Evolutionary conservation across 2,888 invertebrate genomes (phyloP).

Genomic region (Eristalinus aeneus): DNA sequence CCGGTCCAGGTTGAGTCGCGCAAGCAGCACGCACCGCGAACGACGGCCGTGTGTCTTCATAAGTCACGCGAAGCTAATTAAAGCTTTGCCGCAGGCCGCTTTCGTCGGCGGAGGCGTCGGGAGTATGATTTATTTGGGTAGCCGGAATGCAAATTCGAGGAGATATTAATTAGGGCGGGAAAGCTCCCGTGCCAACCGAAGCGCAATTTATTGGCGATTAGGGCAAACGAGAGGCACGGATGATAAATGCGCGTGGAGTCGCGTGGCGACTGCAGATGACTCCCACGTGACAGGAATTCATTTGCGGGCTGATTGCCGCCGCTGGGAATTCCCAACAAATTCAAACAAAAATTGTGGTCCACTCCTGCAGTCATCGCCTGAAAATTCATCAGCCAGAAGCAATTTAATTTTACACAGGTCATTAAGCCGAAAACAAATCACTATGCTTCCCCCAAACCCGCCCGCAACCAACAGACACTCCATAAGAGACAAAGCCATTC

Average conservation of each 20-base stretch:
- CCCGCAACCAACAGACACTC: not conserved
- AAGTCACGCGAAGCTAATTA: not conserved
- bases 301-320: too few species aligned
- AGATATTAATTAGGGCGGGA: not conserved
- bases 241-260: not conserved
- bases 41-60: not conserved
- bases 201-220: not conserved
- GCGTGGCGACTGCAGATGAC: not conserved
- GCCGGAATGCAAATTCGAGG: not conserved
- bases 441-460: not conserved
- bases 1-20: not conserved
- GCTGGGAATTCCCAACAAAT: too few species aligned
- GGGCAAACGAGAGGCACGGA: not conserved
- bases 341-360: too few species aligned
- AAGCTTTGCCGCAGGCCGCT: not conserved
- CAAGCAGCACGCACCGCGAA: not conserved
- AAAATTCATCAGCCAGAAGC: too few species aligned
- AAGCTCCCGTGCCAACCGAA: not conserved
- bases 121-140: not conserved
- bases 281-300: not conserved
- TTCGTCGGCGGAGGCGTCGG: not conserved
- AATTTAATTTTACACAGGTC: too few species aligned
- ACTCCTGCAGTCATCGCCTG: too few species aligned
- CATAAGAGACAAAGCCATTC: not conserved
- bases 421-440: too few species aligned